Conservation (phyloP, 2,888 invertebrate genomes). For the Drosophila sordidula region DNA sequence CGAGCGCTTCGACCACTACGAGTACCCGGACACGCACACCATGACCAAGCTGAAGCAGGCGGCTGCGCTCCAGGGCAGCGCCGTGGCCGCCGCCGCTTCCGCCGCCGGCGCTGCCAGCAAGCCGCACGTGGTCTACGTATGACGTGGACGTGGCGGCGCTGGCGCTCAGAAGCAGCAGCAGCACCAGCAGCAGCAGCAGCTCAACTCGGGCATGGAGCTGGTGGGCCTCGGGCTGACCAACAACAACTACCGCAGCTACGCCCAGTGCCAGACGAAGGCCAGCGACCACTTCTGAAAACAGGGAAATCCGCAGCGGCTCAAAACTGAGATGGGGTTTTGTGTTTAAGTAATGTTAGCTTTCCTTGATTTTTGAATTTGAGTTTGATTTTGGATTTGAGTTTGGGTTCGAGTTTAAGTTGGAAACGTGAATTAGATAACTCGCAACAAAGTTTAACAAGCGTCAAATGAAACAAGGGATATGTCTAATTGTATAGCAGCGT, state of each 20-base stretch:
- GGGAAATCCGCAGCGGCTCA: constrained; percentile 17
- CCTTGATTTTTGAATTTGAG: constrained; percentile 14
- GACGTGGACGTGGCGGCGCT: constrained; percentile 83
- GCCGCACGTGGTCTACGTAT: constrained; percentile 85
- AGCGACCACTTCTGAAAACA: constrained; percentile 47
- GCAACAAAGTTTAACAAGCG: constrained; percentile 78
- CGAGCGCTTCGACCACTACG: constrained; percentile 85
- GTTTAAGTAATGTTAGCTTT: constrained; percentile 36
- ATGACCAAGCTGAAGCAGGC: constrained; percentile 81
- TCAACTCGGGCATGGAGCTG: constrained; percentile 60
- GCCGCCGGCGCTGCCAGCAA: constrained; percentile 53
- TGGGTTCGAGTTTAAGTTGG: constrained; percentile 15
- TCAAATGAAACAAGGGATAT: constrained; percentile 85
- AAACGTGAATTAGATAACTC: constrained; percentile 41
- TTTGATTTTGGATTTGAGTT: constrained; percentile 20
- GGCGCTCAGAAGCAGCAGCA: constrained; percentile 18
- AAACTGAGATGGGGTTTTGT: constrained; percentile 38
- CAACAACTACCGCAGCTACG: constrained; percentile 76
- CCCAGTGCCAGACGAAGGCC: constrained; percentile 60
- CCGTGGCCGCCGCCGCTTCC: constrained; percentile 8
- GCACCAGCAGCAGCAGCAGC: constrained; percentile 14
- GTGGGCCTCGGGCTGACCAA: constrained; percentile 67
- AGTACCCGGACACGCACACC: constrained; percentile 85
- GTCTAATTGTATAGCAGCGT: constrained; percentile 82
- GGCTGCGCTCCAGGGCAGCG: constrained; percentile 49